Conservation (phyloP, 2,888 invertebrate species). For the Apodemia duryi region DNA sequence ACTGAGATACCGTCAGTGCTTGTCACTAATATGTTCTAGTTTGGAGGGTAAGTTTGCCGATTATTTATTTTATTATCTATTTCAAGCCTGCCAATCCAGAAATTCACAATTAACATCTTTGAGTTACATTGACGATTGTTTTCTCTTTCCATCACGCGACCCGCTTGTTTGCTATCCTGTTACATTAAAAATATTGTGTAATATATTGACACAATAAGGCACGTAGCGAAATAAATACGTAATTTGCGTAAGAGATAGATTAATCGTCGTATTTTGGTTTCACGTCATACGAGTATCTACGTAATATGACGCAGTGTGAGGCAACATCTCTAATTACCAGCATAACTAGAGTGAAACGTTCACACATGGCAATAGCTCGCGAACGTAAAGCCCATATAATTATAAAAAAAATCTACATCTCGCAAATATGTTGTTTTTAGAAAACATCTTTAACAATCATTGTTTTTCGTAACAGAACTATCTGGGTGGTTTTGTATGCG, state of each 20-base stretch:
- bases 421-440: not conserved
- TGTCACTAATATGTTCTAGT: no score
- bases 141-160: no score
- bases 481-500: not conserved
- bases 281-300: slow-evolving; percentile 24
- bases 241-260: slow-evolving; percentile 9
- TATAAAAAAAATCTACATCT: not conserved
- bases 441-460: not conserved
- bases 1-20: no score
- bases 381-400: not conserved
- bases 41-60: no score
- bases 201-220: not conserved
- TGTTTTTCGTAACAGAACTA: not conserved
- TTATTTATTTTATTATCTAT: no score
- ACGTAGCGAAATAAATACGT: not conserved
- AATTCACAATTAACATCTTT: no score
- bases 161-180: no score
- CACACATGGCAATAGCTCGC: slow-evolving; percentile 42
- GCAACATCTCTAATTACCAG: slow-evolving; percentile 46
- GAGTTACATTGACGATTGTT: no score
- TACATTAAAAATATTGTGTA: no score
- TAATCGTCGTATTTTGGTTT: slow-evolving; percentile 21
- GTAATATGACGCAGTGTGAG: slow-evolving; percentile 40
- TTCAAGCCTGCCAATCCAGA: no score
- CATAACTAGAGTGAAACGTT: slow-evolving; percentile 61